Evolutionary conservation across 2,888 invertebrate genomes (phyloP), one percentile per base, ranked within the genome.

Genomic region (Drosophila sordidula): DNA sequence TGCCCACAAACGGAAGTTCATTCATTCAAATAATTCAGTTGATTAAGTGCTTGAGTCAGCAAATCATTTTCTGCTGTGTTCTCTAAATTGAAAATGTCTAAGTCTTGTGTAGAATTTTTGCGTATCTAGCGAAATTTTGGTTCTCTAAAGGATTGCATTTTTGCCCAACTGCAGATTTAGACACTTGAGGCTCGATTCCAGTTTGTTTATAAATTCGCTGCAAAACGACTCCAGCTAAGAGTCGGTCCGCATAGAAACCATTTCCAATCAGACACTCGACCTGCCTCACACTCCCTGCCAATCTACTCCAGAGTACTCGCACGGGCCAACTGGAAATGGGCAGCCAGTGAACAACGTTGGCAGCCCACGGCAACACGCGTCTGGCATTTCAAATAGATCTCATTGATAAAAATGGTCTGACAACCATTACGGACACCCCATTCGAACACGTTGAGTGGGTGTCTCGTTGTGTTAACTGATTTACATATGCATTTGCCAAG

Each of bases 401-500:
- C 47, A 79, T 83, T 77, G 64, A 80, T 78, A 76, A 76, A 26
- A 66, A 63, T 61, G 44, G 62, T 76, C 78, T 61, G 39, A 70
- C 65, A 54, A 41, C 18, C 41, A 44, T 50, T 32, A 51, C 34
- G 36, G 70, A 70, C 65, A 51, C 39, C 42, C 56, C 39, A 47
- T 8, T 46, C 29, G n/a, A 16, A 51, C 63, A 57, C 55, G 41
- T 66, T 9, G 12, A 59, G 47, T 58, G 26, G 57, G 39, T 62
- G 62, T 58, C 49, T 38, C 41, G 44, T 45, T 42, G 49, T 29
- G 0, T 50, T 14, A 52, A 46, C 34, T 54, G 26, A 70, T 74
- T 75, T 62, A 39, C 55, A 71, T 71, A 45, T 67, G 47, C 58
- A 52, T 52, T 56, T 59, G 44, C 25, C 74, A 47, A 47, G 14